These are phyloP conservation scores for Calonectris borealis DNA, from an alignment of 2,113 vertebrate species.

Conservation along the genomic window DNA sequence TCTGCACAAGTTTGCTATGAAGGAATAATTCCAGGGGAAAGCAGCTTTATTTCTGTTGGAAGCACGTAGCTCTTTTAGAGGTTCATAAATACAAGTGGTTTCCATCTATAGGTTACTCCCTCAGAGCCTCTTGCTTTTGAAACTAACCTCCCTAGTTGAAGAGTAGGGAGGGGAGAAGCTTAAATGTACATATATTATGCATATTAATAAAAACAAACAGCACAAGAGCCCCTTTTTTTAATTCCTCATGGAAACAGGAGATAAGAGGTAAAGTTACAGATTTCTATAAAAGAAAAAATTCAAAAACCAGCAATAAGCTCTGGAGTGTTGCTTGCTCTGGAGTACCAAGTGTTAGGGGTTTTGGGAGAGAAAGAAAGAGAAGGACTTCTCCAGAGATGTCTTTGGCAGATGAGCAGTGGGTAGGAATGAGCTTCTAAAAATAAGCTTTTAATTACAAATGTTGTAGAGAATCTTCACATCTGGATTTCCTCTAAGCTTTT, in stretches of 20 bases:
- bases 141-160: neutral
- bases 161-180: neutral
- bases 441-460: neutral
- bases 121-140: neutral
- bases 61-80: neutral
- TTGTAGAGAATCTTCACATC: neutral
- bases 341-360: neutral
- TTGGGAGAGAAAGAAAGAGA: neutral
- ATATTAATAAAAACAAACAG: neutral
- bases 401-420: neutral
- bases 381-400: neutral
- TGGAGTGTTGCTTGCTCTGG: neutral
- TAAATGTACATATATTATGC: neutral
- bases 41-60: neutral
- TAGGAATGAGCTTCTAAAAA: neutral
- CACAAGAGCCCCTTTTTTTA: neutral
- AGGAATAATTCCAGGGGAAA: neutral
- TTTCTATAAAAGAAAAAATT: neutral
- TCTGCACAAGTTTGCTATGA: neutral
- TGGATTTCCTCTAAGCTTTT: neutral
- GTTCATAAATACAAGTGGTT: neutral
- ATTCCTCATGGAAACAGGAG: neutral
- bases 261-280: neutral
- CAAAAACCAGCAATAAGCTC: neutral
- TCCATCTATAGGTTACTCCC: neutral